Percentiles rank a stretch among this genome's conserved stretches.
phyloP scores from a whole-genome alignment of 1,140 invertebrate genomes.

The Parapsyche elsis region DNA sequence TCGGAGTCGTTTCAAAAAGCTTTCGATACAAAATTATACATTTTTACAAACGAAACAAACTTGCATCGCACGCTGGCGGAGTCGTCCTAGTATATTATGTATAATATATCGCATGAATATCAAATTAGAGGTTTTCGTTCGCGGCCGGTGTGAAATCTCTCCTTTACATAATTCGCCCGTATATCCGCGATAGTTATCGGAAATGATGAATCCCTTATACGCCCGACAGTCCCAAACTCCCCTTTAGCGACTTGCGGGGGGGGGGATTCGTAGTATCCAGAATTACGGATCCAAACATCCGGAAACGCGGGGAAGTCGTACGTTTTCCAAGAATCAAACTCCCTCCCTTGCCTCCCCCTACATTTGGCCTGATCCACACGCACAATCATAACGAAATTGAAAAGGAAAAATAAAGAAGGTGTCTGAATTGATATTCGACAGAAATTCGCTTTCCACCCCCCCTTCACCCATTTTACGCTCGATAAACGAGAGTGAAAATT shows the following conservation, averaged over 20 bases:
- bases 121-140: slow-evolving; percentile 50
- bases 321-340: slow-evolving; percentile 10
- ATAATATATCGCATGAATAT: slow-evolving; percentile 46
- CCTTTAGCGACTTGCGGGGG: not conserved
- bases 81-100: too few species aligned
- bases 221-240: not conserved
- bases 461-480: slow-evolving; percentile 14
- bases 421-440: slow-evolving; percentile 24
- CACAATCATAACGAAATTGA: slow-evolving; percentile 18
- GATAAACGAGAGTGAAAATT: slow-evolving; percentile 20
- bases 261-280: not conserved
- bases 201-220: slow-evolving; percentile 42
- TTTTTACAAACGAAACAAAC: too few species aligned
- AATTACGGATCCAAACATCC: slow-evolving; percentile 25
- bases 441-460: not conserved
- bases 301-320: not conserved
- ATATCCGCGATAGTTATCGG: slow-evolving; percentile 50
- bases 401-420: slow-evolving; percentile 8
- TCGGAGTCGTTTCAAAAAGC: too few species aligned
- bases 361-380: not conserved
- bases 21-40: too few species aligned
- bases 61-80: too few species aligned
- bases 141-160: slow-evolving; percentile 48
- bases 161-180: slow-evolving; percentile 53
- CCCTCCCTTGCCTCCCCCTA: not conserved